Evolutionary conservation across 2,888 invertebrate species (phyloP).

Genomic region (Lithophane semibrunnea): DNA sequence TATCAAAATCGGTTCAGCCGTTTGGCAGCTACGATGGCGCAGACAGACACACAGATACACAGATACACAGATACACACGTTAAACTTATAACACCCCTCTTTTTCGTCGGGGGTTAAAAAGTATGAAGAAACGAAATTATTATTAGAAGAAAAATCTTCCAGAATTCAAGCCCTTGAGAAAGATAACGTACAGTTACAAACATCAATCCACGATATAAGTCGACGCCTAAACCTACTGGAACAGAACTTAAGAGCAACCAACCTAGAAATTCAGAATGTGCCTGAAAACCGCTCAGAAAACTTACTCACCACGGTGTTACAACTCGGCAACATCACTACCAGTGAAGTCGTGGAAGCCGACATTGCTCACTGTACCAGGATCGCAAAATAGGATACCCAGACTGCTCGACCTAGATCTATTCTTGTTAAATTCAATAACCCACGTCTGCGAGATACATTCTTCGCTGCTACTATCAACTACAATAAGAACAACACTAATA

Average conservation of each 20-base stretch:
- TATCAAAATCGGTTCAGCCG: too few species aligned
- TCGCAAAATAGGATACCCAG: neutral
- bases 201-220: neutral
- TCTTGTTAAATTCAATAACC: slow-evolving; percentile 4
- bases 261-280: neutral
- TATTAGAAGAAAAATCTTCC: too few species aligned
- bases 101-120: too few species aligned
- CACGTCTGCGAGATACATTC: neutral
- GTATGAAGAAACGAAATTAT: too few species aligned
- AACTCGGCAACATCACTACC: neutral
- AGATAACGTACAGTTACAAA: too few species aligned
- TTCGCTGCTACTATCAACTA: neutral
- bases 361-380: neutral
- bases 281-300: slow-evolving; percentile 1
- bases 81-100: too few species aligned
- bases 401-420: slow-evolving; percentile 6
- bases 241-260: neutral
- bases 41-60: too few species aligned
- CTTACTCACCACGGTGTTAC: neutral
- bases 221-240: neutral
- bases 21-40: too few species aligned
- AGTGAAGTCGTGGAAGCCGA: neutral
- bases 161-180: too few species aligned
- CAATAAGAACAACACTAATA: neutral
- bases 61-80: too few species aligned